phyloP scores from a whole-genome alignment of 2,113 vertebrate species.

The Colistium nudipinnis region DNA sequence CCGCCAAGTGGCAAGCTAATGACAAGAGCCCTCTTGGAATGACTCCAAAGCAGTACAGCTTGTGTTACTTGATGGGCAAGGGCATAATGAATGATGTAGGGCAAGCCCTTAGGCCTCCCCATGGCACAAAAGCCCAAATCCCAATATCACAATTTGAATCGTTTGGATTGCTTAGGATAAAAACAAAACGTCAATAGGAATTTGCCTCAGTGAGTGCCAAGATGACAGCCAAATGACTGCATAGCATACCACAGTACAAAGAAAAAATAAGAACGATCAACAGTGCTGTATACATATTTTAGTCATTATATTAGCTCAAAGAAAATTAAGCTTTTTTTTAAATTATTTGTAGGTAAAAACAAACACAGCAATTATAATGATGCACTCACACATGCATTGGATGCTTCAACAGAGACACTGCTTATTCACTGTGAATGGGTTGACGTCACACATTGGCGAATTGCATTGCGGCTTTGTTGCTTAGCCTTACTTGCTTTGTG shows the following conservation, averaged over 20 bases:
- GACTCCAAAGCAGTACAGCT: conserved; percentile 64
- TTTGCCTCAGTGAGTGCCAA: conserved; percentile 26
- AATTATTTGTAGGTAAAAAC: conserved; percentile 11
- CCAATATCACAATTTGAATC: conserved; percentile 47
- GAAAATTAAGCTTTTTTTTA: not conserved
- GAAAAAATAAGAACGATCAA: not conserved
- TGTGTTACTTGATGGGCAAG: conserved; percentile 66
- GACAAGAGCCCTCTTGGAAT: conserved; percentile 72
- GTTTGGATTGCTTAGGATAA: conserved; percentile 16
- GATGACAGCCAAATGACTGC: not conserved
- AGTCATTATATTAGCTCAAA: not conserved
- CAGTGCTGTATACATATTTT: not conserved
- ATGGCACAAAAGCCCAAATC: conserved; percentile 51
- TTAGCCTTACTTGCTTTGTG: no score
- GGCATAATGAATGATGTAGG: conserved; percentile 75
- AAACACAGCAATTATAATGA: no score
- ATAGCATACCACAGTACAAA: not conserved
- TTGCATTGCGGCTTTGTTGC: no score
- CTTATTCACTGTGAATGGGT: no score
- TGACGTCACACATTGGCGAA: no score
- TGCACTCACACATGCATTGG: no score
- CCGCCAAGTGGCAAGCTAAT: conserved; percentile 83
- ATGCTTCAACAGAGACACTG: no score
- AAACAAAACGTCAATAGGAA: conserved; percentile 40
- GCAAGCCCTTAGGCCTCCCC: conserved; percentile 70